Conservation (phyloP, 2,113 vertebrate species). For the Thalassarche chlororhynchos region DNA sequence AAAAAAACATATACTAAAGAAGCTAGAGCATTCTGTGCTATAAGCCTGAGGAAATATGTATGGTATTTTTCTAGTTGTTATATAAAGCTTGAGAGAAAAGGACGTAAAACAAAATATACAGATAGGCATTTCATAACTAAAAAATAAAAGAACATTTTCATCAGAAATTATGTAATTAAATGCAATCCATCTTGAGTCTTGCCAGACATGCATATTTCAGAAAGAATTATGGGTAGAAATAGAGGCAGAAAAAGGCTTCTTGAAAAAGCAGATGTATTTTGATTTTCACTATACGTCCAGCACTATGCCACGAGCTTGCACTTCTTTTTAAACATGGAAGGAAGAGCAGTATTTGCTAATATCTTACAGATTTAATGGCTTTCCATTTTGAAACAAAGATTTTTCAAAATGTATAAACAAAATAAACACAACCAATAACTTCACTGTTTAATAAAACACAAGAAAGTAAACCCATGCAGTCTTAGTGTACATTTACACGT, state of each 20-base stretch:
- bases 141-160: not conserved
- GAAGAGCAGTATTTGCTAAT: not conserved
- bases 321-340: not conserved
- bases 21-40: not conserved
- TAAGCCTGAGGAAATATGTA: not conserved
- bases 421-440: not conserved
- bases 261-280: conserved; percentile 7
- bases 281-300: not conserved
- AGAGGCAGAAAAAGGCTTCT: not conserved
- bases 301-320: not conserved
- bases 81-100: not conserved
- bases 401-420: not conserved
- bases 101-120: not conserved
- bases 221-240: not conserved
- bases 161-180: conserved; percentile 19
- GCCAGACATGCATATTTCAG: not conserved
- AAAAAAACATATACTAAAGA: not conserved
- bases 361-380: not conserved
- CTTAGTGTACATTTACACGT: not conserved
- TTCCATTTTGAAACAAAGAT: not conserved
- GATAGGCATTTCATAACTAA: not conserved
- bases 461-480: not conserved
- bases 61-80: not conserved
- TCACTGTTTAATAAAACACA: not conserved
- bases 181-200: not conserved